These are phyloP conservation scores for Elegia similella DNA, from an alignment of 2,888 invertebrate genomes.

Conservation along the genomic window DNA sequence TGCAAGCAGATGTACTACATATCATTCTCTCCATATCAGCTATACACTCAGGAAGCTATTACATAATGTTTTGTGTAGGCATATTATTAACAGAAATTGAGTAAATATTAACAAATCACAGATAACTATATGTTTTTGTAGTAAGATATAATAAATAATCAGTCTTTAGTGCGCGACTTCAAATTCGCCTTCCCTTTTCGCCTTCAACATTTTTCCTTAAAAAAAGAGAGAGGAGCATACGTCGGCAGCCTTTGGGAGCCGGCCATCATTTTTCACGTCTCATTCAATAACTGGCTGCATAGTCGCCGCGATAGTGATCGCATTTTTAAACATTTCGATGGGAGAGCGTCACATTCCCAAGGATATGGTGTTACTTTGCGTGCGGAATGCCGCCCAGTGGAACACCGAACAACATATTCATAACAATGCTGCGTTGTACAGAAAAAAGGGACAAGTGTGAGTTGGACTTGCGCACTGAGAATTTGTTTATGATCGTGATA, in stretches of 20 bases:
- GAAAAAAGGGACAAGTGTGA: neutral
- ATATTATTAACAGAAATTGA: too few relatives aligned
- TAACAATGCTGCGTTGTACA: neutral
- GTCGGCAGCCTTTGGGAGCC: slow-evolving; percentile 72
- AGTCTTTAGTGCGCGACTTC: slow-evolving; percentile 26
- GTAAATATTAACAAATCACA: too few relatives aligned
- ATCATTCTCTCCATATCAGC: too few relatives aligned
- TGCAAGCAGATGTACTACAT: too few relatives aligned
- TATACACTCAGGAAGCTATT: too few relatives aligned
- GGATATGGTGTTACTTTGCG: slow-evolving; percentile 81
- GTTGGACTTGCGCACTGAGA: neutral
- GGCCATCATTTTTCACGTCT: slow-evolving; percentile 81
- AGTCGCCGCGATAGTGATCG: slow-evolving; percentile 78
- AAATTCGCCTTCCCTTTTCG: slow-evolving; percentile 22
- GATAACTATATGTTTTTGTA: too few relatives aligned
- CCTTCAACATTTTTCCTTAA: slow-evolving; percentile 20
- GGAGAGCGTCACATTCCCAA: slow-evolving; percentile 74
- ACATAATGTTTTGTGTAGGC: too few relatives aligned
- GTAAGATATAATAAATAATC: too few relatives aligned
- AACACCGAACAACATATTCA: slow-evolving; percentile 4
- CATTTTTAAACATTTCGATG: slow-evolving; percentile 78
- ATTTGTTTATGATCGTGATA: neutral
- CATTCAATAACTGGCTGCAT: slow-evolving; percentile 79
- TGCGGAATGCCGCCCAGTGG: slow-evolving; percentile 60
- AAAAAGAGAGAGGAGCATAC: slow-evolving; percentile 52